Evolutionary conservation across 2,888 invertebrate species (phyloP), one percentile per base, ranked within the genome.

Genomic region (Rhingia campestris): DNA sequence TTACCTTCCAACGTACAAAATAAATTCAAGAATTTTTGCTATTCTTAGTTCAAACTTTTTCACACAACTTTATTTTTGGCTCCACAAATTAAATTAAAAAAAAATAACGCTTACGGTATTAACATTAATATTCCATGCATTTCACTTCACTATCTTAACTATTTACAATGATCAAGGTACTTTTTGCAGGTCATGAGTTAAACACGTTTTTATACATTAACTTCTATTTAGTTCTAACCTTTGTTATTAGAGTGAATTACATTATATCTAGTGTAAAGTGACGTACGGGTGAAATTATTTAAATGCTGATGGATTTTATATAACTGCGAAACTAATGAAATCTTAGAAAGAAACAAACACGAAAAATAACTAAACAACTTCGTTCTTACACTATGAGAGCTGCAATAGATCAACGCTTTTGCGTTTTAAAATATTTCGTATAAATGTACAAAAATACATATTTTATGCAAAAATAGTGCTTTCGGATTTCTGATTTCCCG

Each of bases 391-490:
- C 76, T 75, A 76, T 59, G 54, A 72, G 72, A 77, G 39, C 64
- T 45, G 32, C 39, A 54, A 66, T 58, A 72, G 49, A 49, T 51
- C 10, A 49, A 43, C 41, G 47, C 43, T 49, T 74, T 49, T 63
- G 47, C 43, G 56, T 33, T 79, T 66, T 39, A 41, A 53, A 35
- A 51, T 37, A 37, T 61, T 74, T 64, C 67, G 47, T 79, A 82
- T 64, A 82, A 77, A 79, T 73, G 61, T 82, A 82, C 79, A 82
- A 82, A 82, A 82, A 82, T 79, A 79, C 63, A 73, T 69, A 72
- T 67, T 66, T 39, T 61, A 58, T 72, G 67, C 37, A 49, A 72
- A 73, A 72, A 67, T 39, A 54, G 43, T 56, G 53, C 43, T 33
- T 61, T 64, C 33, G 69, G 6, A 32, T 58, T 66, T 59, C 64